These are phyloP conservation scores for Ursus arctos DNA, from an alignment of 2,113 vertebrate species.

Conservation along the genomic window DNA sequence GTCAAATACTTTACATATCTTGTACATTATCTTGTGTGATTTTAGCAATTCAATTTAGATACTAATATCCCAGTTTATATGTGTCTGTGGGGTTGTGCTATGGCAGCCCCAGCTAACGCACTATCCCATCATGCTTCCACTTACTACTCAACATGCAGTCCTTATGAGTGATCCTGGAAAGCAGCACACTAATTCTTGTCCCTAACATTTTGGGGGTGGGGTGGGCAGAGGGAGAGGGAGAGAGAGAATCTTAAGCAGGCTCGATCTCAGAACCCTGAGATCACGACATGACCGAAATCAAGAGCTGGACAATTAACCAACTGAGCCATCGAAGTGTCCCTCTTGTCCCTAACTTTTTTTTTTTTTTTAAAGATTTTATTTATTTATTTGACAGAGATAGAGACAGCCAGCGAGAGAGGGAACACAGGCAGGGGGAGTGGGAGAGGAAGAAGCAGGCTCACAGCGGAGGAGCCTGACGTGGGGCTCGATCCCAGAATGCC, in stretches of 20 bases:
- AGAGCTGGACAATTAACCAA: neutral
- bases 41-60: neutral
- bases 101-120: neutral
- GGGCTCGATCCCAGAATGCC: too few species aligned
- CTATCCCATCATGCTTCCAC: too few species aligned
- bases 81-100: neutral
- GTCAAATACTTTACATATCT: neutral
- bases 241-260: too few species aligned
- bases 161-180: neutral
- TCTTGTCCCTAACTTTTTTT: slow-evolving; percentile 31
- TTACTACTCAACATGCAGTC: neutral
- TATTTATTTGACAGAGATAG: too few species aligned
- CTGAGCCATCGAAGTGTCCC: neutral
- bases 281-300: neutral
- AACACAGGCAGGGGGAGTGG: too few species aligned
- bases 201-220: neutral
- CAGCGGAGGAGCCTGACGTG: too few species aligned
- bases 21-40: neutral
- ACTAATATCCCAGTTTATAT: neutral
- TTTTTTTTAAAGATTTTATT: too few species aligned
- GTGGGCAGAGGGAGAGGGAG: too few species aligned
- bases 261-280: neutral
- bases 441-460: too few species aligned
- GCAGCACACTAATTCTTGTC: slow-evolving; percentile 5
- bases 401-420: too few species aligned